Base-by-base conservation (phyloP, 2,797 vertebrate species). In the Glossophaga mutica region DNA sequence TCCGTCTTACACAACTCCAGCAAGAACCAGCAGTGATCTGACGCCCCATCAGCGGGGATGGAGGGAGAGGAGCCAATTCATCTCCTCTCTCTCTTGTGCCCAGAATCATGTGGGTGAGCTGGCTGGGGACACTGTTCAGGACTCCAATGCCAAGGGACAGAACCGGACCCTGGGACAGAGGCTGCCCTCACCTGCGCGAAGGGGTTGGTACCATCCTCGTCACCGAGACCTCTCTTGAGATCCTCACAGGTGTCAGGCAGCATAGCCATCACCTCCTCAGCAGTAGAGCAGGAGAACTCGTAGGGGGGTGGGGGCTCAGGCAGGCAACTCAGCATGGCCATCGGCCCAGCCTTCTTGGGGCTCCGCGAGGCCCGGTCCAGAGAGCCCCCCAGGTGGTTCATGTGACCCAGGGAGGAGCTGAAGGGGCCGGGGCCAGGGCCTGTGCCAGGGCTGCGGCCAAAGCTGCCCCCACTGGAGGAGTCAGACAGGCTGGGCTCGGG, bases 381-480 rank as follows among this genome's bases (percentile, higher is more conserved):
- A 37, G 99, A 99, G 91, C 99, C 99, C 74, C 99, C 99, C 0
- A 99, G 99, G 97, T 99, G 99, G 97, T 99, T 99, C 96, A 99
- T 99, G 98, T 99, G 99, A 96, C 99, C 99, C 98, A 99, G 98
- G 12, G 99, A 99, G 88, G 99, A 99, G 3, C 99, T 99, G 98
- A 99, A 99, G 97, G 99, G 99, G 95, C 98, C 96, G 68, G 99
- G 98, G 70, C 98, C 96, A 65, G 99, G 98, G 68, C 99, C 98
- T 26, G 99, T 99, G 82, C 99, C 99, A 97, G 99, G 99, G 15
- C 99, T 99, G 26, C 98, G 98, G 62, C 99, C 98, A 5, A 99
- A 99, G 0, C 99, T 99, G 0, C 99, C 99, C 94, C 99, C 99
- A 87, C 99, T 99, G 98, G 98, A 99, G 98, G 99, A 99, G 95